Conservation (phyloP, 1,140 invertebrate species). For the Pantala flavescens region DNA sequence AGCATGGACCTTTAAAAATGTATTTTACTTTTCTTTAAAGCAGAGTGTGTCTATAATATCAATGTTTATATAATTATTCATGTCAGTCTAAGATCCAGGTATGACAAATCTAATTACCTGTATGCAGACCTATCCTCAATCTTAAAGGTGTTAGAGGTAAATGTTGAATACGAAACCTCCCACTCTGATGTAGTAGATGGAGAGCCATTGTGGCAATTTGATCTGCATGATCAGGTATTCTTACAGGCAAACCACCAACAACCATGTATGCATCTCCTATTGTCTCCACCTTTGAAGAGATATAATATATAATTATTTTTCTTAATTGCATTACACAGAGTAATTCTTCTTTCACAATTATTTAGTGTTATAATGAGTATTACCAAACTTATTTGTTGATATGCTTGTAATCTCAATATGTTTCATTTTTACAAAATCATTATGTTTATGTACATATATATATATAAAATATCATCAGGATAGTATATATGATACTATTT, state of each 20-base stretch:
- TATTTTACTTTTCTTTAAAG: too few species aligned
- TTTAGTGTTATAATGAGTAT: background rate
- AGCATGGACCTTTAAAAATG: slow-evolving; percentile 49
- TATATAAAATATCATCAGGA: too few species aligned
- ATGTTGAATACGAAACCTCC: slow-evolving; percentile 74
- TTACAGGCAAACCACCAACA: slow-evolving; percentile 74
- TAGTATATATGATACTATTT: too few species aligned
- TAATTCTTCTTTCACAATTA: background rate
- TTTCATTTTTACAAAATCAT: too few species aligned
- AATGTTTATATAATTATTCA: slow-evolving; percentile 9
- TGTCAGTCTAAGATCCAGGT: background rate
- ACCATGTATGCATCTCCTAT: slow-evolving; percentile 96
- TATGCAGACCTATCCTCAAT: slow-evolving; percentile 72
- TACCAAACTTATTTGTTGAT: too few species aligned
- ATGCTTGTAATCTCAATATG: too few species aligned
- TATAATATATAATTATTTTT: slow-evolving; percentile 1
- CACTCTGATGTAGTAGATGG: slow-evolving; percentile 73
- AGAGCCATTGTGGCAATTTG: slow-evolving; percentile 84
- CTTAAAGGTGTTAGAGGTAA: slow-evolving; percentile 65
- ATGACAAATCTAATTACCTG: slow-evolving; percentile 37
- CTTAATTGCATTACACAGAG: background rate
- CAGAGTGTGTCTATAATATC: background rate
- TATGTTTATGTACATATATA: too few species aligned
- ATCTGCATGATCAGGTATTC: slow-evolving; percentile 66
- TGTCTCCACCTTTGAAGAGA: slow-evolving; percentile 65